These are phyloP conservation scores for Oreochromis niloticus DNA, from an alignment of 2,113 vertebrate genomes.

Conservation along the genomic window DNA sequence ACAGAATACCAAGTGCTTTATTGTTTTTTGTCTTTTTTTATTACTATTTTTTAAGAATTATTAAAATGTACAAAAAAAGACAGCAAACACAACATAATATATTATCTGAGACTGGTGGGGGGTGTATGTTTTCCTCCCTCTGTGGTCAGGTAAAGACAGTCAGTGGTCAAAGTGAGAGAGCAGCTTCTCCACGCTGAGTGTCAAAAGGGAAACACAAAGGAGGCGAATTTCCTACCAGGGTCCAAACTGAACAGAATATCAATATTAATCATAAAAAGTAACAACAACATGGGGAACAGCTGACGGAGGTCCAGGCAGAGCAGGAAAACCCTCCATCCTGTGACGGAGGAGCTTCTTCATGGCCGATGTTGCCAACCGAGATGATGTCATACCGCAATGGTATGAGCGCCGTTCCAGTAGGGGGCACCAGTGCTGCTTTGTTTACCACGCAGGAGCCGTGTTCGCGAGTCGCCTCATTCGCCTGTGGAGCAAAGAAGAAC, in stretches of 20 bases:
- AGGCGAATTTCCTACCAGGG: neutral
- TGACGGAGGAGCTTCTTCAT: neutral
- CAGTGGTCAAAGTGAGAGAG: constrained; percentile 47
- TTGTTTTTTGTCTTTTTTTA: constrained; percentile 47
- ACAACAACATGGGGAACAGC: neutral
- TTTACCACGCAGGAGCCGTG: constrained; percentile 93
- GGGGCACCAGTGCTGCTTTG: neutral
- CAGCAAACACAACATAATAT: constrained; percentile 65
- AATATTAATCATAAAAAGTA: constrained; percentile 1
- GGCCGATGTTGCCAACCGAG: neutral
- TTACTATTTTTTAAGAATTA: constrained; percentile 65
- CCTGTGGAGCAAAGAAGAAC: constrained; percentile 54
- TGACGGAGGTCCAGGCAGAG: neutral
- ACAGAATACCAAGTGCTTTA: neutral
- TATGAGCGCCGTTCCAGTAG: neutral
- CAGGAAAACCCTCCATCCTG: neutral
- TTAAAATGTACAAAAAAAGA: constrained; percentile 70
- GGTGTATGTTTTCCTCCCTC: constrained; percentile 6
- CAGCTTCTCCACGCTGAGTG: constrained; percentile 20
- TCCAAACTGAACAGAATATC: constrained; percentile 8
- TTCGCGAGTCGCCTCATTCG: constrained; percentile 96
- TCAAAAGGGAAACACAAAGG: neutral
- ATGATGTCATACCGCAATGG: neutral
- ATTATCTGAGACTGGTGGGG: constrained; percentile 57
- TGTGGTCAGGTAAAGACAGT: constrained; percentile 35